Evolutionary conservation across 2,888 invertebrate genomes (phyloP).

Genomic region (Anagyrus pseudococci): DNA sequence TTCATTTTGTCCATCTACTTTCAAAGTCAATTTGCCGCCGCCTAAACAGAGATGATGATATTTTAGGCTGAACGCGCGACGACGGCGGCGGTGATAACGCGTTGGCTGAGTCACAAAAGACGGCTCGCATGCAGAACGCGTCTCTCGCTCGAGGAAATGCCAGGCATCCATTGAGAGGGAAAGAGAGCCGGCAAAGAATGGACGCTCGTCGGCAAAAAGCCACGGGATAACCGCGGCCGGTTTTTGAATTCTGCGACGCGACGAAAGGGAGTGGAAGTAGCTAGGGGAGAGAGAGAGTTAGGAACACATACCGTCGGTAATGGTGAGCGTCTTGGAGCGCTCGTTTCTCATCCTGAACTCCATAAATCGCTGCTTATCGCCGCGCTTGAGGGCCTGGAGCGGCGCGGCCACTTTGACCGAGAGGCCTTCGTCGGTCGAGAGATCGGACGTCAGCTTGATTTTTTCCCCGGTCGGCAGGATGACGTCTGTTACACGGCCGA

Average conservation of each 20-base stretch:
- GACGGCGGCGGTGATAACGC: too few relatives aligned
- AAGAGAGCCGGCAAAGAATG: too few relatives aligned
- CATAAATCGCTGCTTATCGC: slow-evolving; percentile 64
- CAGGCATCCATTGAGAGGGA: too few relatives aligned
- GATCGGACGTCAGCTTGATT: slow-evolving; percentile 78
- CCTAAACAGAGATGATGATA: too few relatives aligned
- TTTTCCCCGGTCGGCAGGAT: slow-evolving; percentile 92
- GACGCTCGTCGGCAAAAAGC: too few relatives aligned
- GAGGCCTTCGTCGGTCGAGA: slow-evolving; percentile 79
- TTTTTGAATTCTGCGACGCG: slow-evolving; percentile 3
- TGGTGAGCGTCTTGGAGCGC: slow-evolving; percentile 72
- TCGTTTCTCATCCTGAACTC: slow-evolving; percentile 71
- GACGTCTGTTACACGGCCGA: slow-evolving; percentile 85
- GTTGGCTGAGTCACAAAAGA: too few relatives aligned
- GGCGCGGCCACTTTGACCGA: slow-evolving; percentile 75
- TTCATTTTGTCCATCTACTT: too few relatives aligned
- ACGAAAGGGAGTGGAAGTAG: not conserved
- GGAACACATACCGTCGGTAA: slow-evolving; percentile 67
- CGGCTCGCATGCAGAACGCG: too few relatives aligned
- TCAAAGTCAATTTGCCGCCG: too few relatives aligned
- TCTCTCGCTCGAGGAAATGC: too few relatives aligned
- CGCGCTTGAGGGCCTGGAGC: slow-evolving; percentile 66
- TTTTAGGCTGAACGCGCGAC: too few relatives aligned
- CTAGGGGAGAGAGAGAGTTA: not conserved
- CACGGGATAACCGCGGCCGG: too few relatives aligned